Evolutionary conservation across 2,797 vertebrate species (phyloP), one percentile per base, ranked within the genome.

Genomic region (Cossypha caffra): DNA sequence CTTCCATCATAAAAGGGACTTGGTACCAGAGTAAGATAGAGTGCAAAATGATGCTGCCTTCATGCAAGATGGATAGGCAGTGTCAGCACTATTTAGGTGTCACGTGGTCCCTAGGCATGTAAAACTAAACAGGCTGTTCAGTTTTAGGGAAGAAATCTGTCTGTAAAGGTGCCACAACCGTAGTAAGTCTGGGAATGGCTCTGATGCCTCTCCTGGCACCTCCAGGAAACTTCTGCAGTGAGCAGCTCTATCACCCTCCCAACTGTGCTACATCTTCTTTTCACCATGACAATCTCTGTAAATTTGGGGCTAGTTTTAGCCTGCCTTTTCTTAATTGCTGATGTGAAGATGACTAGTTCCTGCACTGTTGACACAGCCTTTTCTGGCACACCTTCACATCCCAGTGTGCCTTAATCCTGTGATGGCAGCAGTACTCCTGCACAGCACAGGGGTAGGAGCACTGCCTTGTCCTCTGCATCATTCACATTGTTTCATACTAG

Each of bases 1-100:
- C 24, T 67, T 93, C 45, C 13, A 9, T 40, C 85, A 33, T 43
- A 71, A 59, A 85, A 85, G 35, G 55, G 37, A 37, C 37, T 37
- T 37, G 37, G 37, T 37, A 37, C 37, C 37, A 37, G 37, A 48
- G 59, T 55, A 85, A 90, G 25, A 38, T n/a, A 24, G 21, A 16
- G 37, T 86, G 63, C 51, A 62, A 84, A 95, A 66, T 15, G 43
- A 72, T 68, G 58, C 50, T 10, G 10, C 54, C 42, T 84, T 72
- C 55, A 11, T 48, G 51, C 55, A 47, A 82, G 71, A 89, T n/a
- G 45, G 33, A 83, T 71, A 64, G 87, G 52, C 63, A 42, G 50
- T 20, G 79, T 58, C 62, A 80, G 57, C 66, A 24, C 61, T 86
- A 6, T 77, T 91, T 68, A 90, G 79, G 61, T 57, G 82, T 94